Conservation (phyloP, 2,797 vertebrate genomes). For the Etheostoma perlongum region DNA sequence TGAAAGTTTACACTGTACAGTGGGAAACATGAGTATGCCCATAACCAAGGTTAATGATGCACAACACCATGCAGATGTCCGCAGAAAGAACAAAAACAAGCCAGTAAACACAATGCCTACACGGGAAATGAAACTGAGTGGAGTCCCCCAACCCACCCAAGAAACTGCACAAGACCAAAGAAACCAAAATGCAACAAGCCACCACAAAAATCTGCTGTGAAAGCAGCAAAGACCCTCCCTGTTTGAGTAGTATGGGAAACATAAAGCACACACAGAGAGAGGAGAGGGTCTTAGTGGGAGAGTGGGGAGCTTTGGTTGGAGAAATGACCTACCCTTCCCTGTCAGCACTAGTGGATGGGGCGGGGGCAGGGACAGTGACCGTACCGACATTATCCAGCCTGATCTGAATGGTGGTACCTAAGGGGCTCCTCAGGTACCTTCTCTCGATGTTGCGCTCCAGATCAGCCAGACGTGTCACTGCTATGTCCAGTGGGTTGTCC, state of each 20-base stretch:
- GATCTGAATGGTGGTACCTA: slow-evolving; percentile 99
- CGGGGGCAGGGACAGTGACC: slow-evolving; percentile 99
- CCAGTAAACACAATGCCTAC: slow-evolving; percentile 42
- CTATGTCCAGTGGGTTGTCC: slow-evolving; percentile 99
- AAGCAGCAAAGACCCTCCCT: slow-evolving; percentile 88
- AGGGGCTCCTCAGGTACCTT: slow-evolving; percentile 99
- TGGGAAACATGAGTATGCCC: slow-evolving; percentile 73
- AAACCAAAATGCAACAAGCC: slow-evolving; percentile 84
- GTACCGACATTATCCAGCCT: slow-evolving; percentile 99
- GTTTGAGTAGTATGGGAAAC: slow-evolving; percentile 68
- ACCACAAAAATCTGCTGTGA: slow-evolving; percentile 87
- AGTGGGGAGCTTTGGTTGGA: slow-evolving; percentile 81
- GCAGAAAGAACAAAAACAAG: slow-evolving; percentile 52
- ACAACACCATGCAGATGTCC: slow-evolving; percentile 81
- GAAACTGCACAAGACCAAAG: slow-evolving; percentile 83
- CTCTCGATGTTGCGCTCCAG: slow-evolving; percentile 99
- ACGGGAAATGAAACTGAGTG: slow-evolving; percentile 54
- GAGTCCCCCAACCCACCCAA: slow-evolving; percentile 32
- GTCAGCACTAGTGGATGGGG: slow-evolving; percentile 99
- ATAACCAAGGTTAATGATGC: slow-evolving; percentile 74
- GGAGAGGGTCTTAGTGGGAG: slow-evolving; percentile 81
- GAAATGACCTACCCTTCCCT: slow-evolving; percentile 99
- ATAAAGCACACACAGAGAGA: slow-evolving; percentile 91
- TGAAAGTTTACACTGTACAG: slow-evolving; percentile 69
- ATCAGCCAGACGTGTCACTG: slow-evolving; percentile 98